Evolutionary conservation across 2,113 vertebrate species (phyloP).

Genomic region (Budorcas taxicolor): DNA sequence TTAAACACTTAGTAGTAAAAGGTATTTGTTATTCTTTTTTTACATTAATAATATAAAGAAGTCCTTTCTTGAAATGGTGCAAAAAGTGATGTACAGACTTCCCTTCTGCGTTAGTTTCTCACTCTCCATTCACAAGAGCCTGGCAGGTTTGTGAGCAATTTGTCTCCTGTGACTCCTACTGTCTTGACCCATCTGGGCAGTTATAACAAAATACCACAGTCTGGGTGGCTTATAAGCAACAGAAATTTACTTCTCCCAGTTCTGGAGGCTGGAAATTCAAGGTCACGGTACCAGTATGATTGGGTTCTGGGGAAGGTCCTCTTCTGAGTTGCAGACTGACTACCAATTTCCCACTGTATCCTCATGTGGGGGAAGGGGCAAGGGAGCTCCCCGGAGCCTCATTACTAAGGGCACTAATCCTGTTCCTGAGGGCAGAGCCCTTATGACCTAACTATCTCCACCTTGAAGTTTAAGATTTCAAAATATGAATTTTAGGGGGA

Average conservation of each 20-base stretch:
- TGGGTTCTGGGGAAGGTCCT: neutral
- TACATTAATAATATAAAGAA: neutral
- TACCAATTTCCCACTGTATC: neutral
- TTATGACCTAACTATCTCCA: neutral
- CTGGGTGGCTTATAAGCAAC: neutral
- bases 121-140: neutral
- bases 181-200: too few species aligned
- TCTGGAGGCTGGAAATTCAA: neutral
- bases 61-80: neutral
- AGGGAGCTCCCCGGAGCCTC: neutral
- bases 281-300: neutral
- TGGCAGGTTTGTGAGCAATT: neutral
- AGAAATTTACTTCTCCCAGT: neutral
- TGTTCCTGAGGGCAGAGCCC: neutral
- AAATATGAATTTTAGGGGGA: neutral
- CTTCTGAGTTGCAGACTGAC: neutral
- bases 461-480: neutral
- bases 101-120: neutral
- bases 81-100: neutral
- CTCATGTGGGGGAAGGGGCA: neutral
- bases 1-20: neutral
- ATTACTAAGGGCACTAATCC: neutral
- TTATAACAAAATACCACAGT: neutral
- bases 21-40: neutral
- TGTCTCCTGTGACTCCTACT: neutral